These are phyloP conservation scores for Lasioglossum pauxillum DNA, from an alignment of 2,888 invertebrate species.

Conservation along the genomic window DNA sequence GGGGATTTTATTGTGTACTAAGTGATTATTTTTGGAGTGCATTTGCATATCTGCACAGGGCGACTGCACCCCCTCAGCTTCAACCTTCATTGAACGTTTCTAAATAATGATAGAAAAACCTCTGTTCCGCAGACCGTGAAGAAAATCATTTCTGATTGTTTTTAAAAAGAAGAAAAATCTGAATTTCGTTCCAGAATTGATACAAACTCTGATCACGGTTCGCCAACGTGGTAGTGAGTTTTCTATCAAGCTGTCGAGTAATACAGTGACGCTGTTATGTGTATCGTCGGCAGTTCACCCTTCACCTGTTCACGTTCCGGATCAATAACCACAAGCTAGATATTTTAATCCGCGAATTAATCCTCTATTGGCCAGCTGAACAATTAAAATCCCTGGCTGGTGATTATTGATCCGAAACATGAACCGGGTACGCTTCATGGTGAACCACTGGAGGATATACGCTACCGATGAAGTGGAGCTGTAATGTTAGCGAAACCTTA, in stretches of 20 bases:
- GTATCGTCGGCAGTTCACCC: neutral
- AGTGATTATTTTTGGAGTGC: no score
- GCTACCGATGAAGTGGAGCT: neutral
- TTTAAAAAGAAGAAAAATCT: neutral
- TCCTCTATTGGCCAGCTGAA: neutral
- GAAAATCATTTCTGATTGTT: neutral
- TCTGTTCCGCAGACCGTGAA: neutral
- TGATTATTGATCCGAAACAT: conserved; percentile 4
- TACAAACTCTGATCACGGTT: neutral
- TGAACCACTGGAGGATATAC: neutral
- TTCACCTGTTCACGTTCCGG: neutral
- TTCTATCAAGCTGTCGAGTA: neutral
- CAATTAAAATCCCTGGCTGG: neutral
- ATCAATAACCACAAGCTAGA: neutral
- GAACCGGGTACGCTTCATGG: neutral
- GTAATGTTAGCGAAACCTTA: neutral
- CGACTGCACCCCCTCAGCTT: no score
- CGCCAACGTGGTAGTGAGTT: neutral
- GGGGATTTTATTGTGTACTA: no score
- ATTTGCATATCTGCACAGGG: no score
- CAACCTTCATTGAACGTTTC: no score
- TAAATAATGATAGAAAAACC: no score
- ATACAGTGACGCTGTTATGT: neutral
- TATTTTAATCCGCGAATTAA: conserved; percentile 5
- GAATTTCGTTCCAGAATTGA: neutral